Percentiles rank a stretch among this genome's conserved stretches.
Conservation (phyloP, 1,140 invertebrate genomes). For the Helicoverpa zea region DNA sequence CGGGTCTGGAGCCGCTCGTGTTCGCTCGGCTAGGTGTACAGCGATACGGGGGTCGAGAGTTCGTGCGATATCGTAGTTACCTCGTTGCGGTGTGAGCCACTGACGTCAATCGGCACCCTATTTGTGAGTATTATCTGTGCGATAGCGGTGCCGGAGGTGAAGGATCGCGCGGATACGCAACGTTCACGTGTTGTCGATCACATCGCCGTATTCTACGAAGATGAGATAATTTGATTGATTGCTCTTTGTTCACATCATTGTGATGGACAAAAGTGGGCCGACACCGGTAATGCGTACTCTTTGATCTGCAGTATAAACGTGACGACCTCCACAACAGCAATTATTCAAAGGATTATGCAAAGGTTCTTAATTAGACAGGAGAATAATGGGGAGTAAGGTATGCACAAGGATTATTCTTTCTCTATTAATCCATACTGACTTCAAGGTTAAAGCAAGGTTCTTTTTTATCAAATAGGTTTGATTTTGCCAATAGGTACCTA, state of each 20-base stretch:
- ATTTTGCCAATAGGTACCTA: too few relatives aligned
- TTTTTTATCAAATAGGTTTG: too few relatives aligned
- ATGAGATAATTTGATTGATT: conserved; percentile 70
- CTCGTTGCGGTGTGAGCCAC: conserved; percentile 56
- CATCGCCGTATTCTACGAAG: conserved; percentile 69
- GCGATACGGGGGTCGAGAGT: conserved; percentile 24
- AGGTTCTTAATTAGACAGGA: too few relatives aligned
- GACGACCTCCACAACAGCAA: not conserved
- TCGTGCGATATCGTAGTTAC: conserved; percentile 52
- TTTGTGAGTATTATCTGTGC: conserved; percentile 69
- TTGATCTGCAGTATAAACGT: not conserved
- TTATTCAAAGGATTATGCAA: too few relatives aligned
- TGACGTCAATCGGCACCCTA: conserved; percentile 80
- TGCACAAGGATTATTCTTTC: too few relatives aligned
- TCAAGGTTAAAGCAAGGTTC: too few relatives aligned
- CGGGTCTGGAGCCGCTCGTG: not conserved
- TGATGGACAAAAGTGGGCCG: conserved; percentile 5
- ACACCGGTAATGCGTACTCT: conserved; percentile 7
- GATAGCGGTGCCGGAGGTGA: conserved; percentile 72
- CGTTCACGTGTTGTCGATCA: conserved; percentile 69
- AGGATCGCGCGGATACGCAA: conserved; percentile 64
- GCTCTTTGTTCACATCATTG: conserved; percentile 68
- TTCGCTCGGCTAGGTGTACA: conserved; percentile 5
- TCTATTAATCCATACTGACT: too few relatives aligned
- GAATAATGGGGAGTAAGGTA: too few relatives aligned